phyloP scores from a whole-genome alignment of 2,797 vertebrate species.

The Ispidina picta region DNA sequence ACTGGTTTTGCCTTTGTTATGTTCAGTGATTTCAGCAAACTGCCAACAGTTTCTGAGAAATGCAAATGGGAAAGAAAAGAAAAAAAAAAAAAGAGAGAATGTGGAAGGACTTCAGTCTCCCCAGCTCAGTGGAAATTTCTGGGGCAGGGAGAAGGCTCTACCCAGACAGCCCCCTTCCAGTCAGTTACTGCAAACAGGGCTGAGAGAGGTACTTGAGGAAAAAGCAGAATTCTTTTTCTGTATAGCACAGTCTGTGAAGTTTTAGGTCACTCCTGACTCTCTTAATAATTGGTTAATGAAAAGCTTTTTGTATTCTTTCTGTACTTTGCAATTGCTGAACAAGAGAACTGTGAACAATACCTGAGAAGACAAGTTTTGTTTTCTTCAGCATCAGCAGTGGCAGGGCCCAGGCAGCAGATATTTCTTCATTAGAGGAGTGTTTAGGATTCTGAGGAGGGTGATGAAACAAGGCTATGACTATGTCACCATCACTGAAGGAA shows the following conservation, averaged over 20 bases:
- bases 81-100: neutral
- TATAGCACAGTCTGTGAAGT: neutral
- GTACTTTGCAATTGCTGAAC: neutral
- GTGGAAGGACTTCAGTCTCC: neutral
- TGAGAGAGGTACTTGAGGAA: neutral
- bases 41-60: neutral
- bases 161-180: neutral
- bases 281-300: neutral
- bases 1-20: conserved; percentile 20
- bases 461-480: neutral
- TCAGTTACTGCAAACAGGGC: neutral
- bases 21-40: conserved; percentile 2
- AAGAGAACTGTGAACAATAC: neutral
- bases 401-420: neutral
- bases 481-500: neutral
- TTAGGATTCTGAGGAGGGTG: neutral
- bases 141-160: neutral
- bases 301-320: neutral
- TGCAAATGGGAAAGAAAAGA: neutral
- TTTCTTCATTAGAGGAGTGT: neutral
- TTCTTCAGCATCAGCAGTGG: neutral
- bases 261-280: neutral
- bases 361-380: neutral
- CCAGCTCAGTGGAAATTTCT: neutral
- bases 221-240: neutral